A percentile compares a stretch with the other conserved stretches of the same genome.
phyloP scores from a whole-genome alignment of 92 coral and sea anemone species.

The Desmophyllum pertusum region DNA sequence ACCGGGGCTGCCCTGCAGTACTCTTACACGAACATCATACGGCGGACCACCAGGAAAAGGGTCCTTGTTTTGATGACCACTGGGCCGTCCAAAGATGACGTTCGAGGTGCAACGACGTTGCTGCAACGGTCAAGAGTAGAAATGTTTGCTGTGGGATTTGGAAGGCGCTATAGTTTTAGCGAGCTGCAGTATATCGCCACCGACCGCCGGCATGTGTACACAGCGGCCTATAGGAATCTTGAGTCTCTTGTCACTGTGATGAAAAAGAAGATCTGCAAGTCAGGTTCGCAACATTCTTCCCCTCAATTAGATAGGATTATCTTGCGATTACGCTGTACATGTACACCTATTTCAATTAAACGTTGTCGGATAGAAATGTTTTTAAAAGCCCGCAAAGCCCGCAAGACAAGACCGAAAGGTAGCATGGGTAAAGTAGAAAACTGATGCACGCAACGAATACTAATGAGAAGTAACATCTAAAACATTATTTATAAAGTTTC shows the following conservation, averaged over 20 bases:
- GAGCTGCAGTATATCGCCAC: constrained; percentile 79
- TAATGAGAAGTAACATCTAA: too few species aligned
- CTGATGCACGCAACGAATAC: too few species aligned
- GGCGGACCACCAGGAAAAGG: constrained; percentile 46
- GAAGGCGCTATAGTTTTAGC: constrained; percentile 59
- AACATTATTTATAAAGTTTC: too few species aligned
- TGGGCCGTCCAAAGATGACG: constrained; percentile 74
- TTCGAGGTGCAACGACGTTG: constrained; percentile 39
- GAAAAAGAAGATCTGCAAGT: constrained; percentile 67
- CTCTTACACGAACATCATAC: constrained; percentile 53
- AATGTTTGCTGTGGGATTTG: constrained; percentile 63
- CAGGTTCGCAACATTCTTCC: constrained; percentile 21
- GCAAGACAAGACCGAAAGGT: too few species aligned
- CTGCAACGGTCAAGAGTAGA: constrained; percentile 56
- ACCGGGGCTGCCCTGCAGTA: constrained; percentile 59
- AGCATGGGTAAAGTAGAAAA: too few species aligned
- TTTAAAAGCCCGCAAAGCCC: too few species aligned
- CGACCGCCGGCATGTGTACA: constrained; percentile 73
- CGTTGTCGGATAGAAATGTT: too few species aligned
- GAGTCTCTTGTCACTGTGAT: constrained; percentile 56
- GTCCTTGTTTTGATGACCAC: constrained; percentile 77
- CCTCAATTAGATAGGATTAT: not conserved
- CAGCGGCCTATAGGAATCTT: constrained; percentile 75
- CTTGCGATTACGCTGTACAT: too few species aligned
- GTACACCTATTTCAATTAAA: too few species aligned